A percentile compares a stretch with the other conserved stretches of the same genome.
These are phyloP conservation scores for Athene noctua DNA, from an alignment of 2,113 vertebrate genomes.

Conservation along the genomic window DNA sequence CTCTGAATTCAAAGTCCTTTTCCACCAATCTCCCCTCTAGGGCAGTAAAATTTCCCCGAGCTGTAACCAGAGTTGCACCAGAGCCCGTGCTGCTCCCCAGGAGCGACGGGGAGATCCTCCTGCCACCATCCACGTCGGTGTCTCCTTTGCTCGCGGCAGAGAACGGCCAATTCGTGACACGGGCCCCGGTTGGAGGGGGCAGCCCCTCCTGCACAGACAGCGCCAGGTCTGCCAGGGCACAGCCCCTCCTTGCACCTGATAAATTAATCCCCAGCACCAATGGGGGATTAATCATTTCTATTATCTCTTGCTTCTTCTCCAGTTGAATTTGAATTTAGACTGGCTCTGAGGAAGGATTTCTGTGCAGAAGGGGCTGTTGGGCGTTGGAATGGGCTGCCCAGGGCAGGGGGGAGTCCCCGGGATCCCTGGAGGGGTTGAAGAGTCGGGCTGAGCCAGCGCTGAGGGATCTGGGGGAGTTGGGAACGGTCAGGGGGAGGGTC, in stretches of 20 bases:
- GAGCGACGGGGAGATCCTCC: background rate
- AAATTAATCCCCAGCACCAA: background rate
- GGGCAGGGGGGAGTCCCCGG: no score
- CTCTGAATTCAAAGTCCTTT: background rate
- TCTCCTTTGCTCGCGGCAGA: background rate
- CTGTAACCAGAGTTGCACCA: background rate
- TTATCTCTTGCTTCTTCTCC: background rate
- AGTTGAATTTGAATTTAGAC: background rate
- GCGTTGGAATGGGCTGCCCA: no score
- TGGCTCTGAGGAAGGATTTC: no score
- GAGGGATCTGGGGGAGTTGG: no score
- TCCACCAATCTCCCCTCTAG: background rate
- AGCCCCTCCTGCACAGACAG: background rate
- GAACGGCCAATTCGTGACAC: rapidly evolving
- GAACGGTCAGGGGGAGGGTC: no score
- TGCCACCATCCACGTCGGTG: rapidly evolving
- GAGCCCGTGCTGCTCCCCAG: background rate
- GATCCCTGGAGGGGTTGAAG: no score
- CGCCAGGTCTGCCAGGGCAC: background rate
- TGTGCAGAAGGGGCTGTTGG: no score
- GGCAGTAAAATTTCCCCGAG: background rate
- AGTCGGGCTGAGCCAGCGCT: no score
- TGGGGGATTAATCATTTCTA: background rate
- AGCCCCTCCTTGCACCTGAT: background rate
- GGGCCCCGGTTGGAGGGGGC: rapidly evolving